Conservation (phyloP, 2,888 invertebrate species). For the Nysson spinosus region DNA sequence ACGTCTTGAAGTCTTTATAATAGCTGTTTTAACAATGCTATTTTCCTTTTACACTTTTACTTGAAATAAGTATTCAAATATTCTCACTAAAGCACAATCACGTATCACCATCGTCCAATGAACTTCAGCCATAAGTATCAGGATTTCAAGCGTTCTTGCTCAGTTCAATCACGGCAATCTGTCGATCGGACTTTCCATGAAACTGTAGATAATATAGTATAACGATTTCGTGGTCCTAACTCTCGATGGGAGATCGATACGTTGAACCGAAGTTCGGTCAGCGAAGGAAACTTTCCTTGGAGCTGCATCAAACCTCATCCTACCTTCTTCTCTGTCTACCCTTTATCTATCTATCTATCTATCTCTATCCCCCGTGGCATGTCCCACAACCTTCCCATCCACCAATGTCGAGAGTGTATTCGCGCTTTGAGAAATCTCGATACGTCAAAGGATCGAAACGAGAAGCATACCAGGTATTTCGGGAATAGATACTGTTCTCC, state of each 20-base stretch:
- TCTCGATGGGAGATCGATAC: no score
- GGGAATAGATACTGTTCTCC: conserved; percentile 34
- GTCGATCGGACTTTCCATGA: conserved; percentile 5
- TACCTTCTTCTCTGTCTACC: not conserved
- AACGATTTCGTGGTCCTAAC: conserved; percentile 30
- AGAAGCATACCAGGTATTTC: conserved; percentile 50
- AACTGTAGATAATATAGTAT: conserved; percentile 20
- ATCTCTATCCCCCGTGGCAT: no score
- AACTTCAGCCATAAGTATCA: conserved; percentile 21
- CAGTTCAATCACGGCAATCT: conserved; percentile 20
- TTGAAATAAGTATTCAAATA: conserved; percentile 1
- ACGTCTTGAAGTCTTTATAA: no score
- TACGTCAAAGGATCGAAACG: conserved; percentile 60
- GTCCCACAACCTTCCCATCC: not conserved
- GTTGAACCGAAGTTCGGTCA: conserved; percentile 43
- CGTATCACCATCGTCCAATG: conserved; percentile 18
- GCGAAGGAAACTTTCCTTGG: conserved; percentile 44
- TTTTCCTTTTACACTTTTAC: not conserved
- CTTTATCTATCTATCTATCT: not conserved
- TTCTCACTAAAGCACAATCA: not conserved
- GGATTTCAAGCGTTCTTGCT: conserved; percentile 22
- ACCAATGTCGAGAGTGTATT: conserved; percentile 27
- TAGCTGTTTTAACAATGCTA: not conserved
- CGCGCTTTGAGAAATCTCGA: conserved; percentile 51
- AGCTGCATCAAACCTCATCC: conserved; percentile 43